phyloP scores from a whole-genome alignment of 37 sponge, comb jelly and placozoan species.

The Oopsacas minuta region DNA sequence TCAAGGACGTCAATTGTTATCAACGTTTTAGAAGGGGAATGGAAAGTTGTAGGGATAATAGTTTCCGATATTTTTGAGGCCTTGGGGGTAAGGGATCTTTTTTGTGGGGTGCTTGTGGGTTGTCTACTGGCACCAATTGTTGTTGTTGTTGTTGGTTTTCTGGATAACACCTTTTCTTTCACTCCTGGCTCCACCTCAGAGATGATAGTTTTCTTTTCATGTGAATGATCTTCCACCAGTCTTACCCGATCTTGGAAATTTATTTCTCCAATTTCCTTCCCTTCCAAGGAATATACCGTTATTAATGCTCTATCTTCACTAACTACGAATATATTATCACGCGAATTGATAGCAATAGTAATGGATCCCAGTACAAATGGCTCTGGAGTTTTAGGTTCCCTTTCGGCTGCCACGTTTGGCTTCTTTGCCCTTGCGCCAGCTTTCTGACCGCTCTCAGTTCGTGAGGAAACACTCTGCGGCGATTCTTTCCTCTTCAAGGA shows the following conservation, averaged over 20 bases:
- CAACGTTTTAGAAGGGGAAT: neutral
- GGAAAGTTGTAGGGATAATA: neutral
- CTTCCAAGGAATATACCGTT: neutral
- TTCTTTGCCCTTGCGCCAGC: neutral
- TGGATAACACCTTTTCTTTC: neutral
- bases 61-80: neutral
- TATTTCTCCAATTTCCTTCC: neutral
- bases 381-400: neutral
- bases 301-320: neutral
- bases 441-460: neutral
- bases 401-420: neutral
- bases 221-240: neutral
- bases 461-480: neutral
- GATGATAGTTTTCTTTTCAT: neutral
- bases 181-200: neutral
- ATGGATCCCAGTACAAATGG: neutral
- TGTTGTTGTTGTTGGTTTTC: neutral
- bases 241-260: neutral
- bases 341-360: neutral
- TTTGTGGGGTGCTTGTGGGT: neutral
- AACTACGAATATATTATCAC: neutral
- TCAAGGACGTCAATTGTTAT: neutral
- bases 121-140: neutral
- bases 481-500: neutral
- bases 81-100: neutral